These are phyloP conservation scores for Rhinichthys osculus DNA, from an alignment of 2,797 vertebrate genomes.

Conservation along the genomic window DNA sequence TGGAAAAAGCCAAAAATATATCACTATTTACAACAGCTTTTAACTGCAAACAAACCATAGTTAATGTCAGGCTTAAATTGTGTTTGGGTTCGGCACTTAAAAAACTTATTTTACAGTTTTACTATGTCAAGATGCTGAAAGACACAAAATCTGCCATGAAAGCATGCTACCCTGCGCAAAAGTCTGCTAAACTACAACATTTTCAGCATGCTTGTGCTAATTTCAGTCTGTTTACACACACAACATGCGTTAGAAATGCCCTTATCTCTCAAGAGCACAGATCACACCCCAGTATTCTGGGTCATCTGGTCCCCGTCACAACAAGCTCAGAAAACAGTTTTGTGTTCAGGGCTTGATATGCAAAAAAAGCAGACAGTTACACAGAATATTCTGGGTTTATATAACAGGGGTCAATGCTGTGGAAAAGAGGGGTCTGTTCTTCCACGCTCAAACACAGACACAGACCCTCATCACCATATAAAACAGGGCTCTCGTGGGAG, in stretches of 20 bases:
- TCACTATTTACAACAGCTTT: constrained; percentile 2
- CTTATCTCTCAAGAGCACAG: constrained; percentile 6
- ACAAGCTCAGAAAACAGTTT: constrained; percentile 21
- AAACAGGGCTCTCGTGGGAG: constrained; percentile 57
- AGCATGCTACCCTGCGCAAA: neutral
- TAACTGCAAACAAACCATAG: neutral
- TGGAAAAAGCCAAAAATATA: constrained; percentile 6
- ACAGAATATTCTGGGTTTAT: constrained; percentile 26
- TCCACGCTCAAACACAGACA: constrained; percentile 23
- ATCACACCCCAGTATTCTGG: neutral
- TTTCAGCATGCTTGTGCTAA: constrained; percentile 2
- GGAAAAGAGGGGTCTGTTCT: constrained; percentile 8
- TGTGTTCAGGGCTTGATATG: neutral
- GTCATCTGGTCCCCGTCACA: constrained; percentile 28
- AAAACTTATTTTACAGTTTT: constrained; percentile 3
- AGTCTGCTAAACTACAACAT: neutral
- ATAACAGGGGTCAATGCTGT: constrained; percentile 32
- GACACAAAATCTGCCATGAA: neutral
- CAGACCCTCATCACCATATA: constrained; percentile 61
- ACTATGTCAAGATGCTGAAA: neutral
- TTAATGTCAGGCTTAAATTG: neutral
- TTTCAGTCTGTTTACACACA: constrained; percentile 1
- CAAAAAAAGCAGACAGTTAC: constrained; percentile 37
- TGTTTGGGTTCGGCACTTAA: neutral
- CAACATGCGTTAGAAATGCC: neutral